Evolutionary conservation across 30 jellyfish, hydroid and myxozoan species (phyloP).

Genomic region (Aurelia sp.): DNA sequence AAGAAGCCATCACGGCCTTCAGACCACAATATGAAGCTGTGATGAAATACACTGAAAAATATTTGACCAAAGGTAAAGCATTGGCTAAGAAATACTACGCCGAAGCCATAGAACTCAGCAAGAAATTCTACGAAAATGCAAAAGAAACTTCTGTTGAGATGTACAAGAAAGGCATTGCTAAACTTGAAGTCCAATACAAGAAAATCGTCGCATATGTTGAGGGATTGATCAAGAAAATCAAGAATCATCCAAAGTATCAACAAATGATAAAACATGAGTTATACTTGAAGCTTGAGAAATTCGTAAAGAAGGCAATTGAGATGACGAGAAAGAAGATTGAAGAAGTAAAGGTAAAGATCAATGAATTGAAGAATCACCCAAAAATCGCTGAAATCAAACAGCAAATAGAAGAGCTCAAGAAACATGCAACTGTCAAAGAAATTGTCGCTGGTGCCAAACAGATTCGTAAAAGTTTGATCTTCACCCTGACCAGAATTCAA

Average conservation of each 20-base stretch:
- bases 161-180: constrained; percentile 32
- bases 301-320: constrained; percentile 32
- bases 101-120: constrained; percentile 9
- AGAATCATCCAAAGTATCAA: constrained; percentile 61
- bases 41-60: constrained; percentile 11
- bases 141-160: constrained; percentile 37
- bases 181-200: background rate
- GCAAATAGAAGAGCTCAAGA: constrained; percentile 36
- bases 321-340: constrained; percentile 27
- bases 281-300: constrained; percentile 17
- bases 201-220: constrained; percentile 24
- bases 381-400: constrained; percentile 48
- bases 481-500: constrained; percentile 50
- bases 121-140: constrained; percentile 15
- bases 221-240: constrained; percentile 30
- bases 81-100: constrained; percentile 14
- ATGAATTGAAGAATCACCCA: constrained; percentile 78
- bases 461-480: constrained; percentile 50
- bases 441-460: constrained; percentile 17
- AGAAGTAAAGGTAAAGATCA: constrained; percentile 50
- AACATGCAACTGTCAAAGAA: constrained; percentile 57
- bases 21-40: constrained; percentile 79
- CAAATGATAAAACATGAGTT: constrained; percentile 56
- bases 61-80: constrained; percentile 16
- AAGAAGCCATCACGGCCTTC: constrained; percentile 82